Percentiles rank a stretch among this genome's conserved stretches.
Conservation (phyloP, 1,140 invertebrate genomes). For the Dinoponera quadriceps region DNA sequence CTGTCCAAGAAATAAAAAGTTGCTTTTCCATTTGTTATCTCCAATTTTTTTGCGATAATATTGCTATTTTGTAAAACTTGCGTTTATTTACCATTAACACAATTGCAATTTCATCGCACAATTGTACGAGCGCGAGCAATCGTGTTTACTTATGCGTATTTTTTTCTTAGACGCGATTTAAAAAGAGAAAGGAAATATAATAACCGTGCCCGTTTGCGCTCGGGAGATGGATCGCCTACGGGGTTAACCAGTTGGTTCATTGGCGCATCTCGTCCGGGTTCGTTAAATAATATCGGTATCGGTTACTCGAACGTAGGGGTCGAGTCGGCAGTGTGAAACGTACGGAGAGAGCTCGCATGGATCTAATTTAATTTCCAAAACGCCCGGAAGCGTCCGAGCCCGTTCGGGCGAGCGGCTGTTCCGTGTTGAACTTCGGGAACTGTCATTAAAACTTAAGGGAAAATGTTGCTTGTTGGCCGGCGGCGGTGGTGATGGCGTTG, state of each 20-base stretch:
- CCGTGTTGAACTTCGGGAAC: conserved; percentile 59
- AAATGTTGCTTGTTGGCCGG: conserved; percentile 34
- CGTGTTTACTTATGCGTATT: too few relatives aligned
- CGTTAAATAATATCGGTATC: conserved; percentile 33
- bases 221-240: background rate
- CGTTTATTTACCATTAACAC: too few relatives aligned
- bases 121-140: too few relatives aligned
- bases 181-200: background rate
- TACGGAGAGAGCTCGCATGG: conserved; percentile 13
- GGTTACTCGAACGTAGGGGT: background rate
- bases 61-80: too few relatives aligned
- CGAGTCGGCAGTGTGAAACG: conserved; percentile 6
- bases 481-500: background rate
- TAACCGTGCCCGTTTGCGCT: background rate
- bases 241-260: background rate
- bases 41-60: too few relatives aligned
- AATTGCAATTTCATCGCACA: too few relatives aligned
- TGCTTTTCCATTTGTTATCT: too few relatives aligned
- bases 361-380: conserved; percentile 72
- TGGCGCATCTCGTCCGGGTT: background rate
- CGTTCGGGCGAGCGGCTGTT: conserved; percentile 46
- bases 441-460: conserved; percentile 70
- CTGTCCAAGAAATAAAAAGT: too few relatives aligned
- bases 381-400: conserved; percentile 40
- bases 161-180: background rate